Evolutionary conservation across 2,797 vertebrate species (phyloP).

Genomic region (Syngnathus rostellatus): DNA sequence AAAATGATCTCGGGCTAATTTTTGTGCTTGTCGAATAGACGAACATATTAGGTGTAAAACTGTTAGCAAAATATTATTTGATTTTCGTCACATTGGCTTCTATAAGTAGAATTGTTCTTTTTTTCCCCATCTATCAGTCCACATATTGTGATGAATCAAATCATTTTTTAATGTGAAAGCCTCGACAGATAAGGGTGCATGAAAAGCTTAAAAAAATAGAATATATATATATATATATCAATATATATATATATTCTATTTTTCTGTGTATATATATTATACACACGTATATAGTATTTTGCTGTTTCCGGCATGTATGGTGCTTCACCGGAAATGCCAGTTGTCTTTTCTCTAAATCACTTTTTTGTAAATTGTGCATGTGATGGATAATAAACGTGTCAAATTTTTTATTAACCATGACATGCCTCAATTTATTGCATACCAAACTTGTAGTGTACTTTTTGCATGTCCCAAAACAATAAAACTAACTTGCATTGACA

Average conservation of each 20-base stretch:
- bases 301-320: too few species aligned
- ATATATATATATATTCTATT: too few species aligned
- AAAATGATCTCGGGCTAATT: not conserved
- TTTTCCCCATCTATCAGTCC: not conserved
- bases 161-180: not conserved
- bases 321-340: too few species aligned
- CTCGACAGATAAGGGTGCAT: not conserved
- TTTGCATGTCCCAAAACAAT: not conserved
- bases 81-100: not conserved
- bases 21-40: not conserved
- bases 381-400: not conserved
- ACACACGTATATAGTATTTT: not conserved
- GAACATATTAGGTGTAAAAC: not conserved
- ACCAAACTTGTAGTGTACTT: not conserved
- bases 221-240: too few species aligned
- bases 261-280: too few species aligned
- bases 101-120: not conserved
- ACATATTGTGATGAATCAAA: not conserved
- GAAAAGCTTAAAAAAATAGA: not conserved
- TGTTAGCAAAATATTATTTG: not conserved
- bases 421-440: not conserved
- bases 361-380: not conserved
- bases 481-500: slow-evolving; percentile 6
- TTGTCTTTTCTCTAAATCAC: too few species aligned
- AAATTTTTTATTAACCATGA: not conserved